Evolutionary conservation across 2,888 invertebrate genomes (phyloP).

Genomic region (Ophonus ardosiacus): DNA sequence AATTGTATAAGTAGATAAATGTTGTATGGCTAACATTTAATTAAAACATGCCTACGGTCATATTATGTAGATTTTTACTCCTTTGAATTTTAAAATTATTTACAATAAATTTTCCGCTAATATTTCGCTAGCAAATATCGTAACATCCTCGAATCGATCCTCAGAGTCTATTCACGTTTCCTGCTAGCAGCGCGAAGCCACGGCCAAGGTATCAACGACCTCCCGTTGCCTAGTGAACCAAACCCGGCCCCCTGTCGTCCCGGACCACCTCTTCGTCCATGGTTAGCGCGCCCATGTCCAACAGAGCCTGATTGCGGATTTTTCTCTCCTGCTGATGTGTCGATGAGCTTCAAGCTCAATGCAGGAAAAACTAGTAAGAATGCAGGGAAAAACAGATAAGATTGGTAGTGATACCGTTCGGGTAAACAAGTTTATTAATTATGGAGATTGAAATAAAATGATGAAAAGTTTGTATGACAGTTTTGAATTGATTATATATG

Average conservation of each 20-base stretch:
- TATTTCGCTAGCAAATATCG: neutral
- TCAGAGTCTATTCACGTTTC: conserved; percentile 3
- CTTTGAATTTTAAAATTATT: too few relatives aligned
- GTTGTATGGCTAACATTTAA: too few relatives aligned
- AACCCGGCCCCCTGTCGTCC: conserved; percentile 72
- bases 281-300: conserved; percentile 16
- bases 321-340: conserved; percentile 19
- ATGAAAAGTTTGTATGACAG: neutral
- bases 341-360: neutral
- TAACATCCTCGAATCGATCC: conserved; percentile 59
- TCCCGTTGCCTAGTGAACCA: conserved; percentile 76
- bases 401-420: neutral
- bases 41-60: too few relatives aligned
- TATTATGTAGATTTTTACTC: too few relatives aligned
- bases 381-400: neutral
- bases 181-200: conserved; percentile 67
- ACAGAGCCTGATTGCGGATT: conserved; percentile 52
- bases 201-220: conserved; percentile 75
- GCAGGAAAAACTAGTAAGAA: neutral
- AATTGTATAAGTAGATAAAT: too few relatives aligned
- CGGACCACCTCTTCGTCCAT: conserved; percentile 56
- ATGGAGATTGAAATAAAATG: neutral
- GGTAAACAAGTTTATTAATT: neutral
- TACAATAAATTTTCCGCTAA: too few relatives aligned
- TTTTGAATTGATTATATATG: neutral